Conservation (phyloP, 2,797 vertebrate species). For the Meda fulgida region DNA sequence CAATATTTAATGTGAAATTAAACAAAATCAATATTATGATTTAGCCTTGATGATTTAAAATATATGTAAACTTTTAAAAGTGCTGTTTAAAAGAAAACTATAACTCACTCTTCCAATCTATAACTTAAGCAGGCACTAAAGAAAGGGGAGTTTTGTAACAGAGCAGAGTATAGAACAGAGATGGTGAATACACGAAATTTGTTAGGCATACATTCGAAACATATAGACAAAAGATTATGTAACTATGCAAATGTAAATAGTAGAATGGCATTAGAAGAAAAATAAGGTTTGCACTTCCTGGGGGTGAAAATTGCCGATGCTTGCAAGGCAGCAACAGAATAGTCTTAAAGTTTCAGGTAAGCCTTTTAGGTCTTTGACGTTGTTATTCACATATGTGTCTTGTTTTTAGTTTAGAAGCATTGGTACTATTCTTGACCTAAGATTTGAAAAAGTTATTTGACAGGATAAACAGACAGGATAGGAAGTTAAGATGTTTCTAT, state of each 20-base stretch:
- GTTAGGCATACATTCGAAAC: not conserved
- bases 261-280: not conserved
- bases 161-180: constrained; percentile 2
- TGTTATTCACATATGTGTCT: not conserved
- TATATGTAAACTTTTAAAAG: not conserved
- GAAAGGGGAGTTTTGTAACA: constrained; percentile 7
- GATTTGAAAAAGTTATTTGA: not conserved
- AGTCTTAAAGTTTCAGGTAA: not conserved
- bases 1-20: not conserved
- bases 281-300: not conserved
- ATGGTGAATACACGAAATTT: not conserved
- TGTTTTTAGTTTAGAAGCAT: not conserved
- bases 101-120: constrained; percentile 13
- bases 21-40: not conserved
- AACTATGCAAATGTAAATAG: not conserved
- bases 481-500: not conserved
- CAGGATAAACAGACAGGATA: not conserved
- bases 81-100: not conserved
- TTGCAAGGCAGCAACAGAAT: not conserved
- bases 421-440: not conserved
- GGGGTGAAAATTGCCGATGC: not conserved
- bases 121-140: constrained; percentile 10
- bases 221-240: not conserved
- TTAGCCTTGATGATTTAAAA: not conserved
- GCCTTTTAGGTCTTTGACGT: not conserved